Percentiles rank a stretch among this genome's conserved stretches.
Evolutionary conservation across 2,113 vertebrate species (phyloP).

Genomic region (Pongo pygmaeus): DNA sequence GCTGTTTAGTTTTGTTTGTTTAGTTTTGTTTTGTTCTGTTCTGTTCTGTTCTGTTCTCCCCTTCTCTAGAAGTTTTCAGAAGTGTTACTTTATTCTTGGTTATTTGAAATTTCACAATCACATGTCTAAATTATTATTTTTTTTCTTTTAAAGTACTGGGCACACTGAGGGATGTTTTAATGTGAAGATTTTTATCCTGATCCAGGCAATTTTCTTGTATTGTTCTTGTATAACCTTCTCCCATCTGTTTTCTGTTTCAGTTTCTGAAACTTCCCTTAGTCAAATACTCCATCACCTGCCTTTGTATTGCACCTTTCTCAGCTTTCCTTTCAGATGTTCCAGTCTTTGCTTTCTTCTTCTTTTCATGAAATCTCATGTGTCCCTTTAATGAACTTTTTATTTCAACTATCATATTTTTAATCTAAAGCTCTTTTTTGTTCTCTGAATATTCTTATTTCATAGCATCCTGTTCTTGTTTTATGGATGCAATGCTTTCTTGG

Average conservation of each 20-base stretch:
- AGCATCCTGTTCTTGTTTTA: constrained; percentile 28
- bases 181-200: not conserved
- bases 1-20: not conserved
- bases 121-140: not conserved
- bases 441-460: not conserved
- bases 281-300: not conserved
- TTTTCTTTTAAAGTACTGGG: not conserved
- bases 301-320: not conserved
- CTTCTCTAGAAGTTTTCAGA: not conserved
- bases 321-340: not conserved
- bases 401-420: not conserved
- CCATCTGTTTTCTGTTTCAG: constrained; percentile 7
- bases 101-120: constrained; percentile 41
- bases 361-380: not conserved
- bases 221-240: not conserved
- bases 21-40: not conserved
- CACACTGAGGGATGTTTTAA: not conserved
- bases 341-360: not conserved
- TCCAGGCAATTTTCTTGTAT: not conserved
- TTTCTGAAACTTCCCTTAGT: not conserved
- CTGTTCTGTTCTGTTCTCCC: not conserved
- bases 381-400: not conserved
- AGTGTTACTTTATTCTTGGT: constrained; percentile 3
- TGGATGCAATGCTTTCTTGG: not conserved
- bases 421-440: not conserved